A percentile compares a stretch with the other conserved stretches of the same genome.
These are phyloP conservation scores for Agrochola lota DNA, from an alignment of 2,888 invertebrate genomes.

Conservation along the genomic window DNA sequence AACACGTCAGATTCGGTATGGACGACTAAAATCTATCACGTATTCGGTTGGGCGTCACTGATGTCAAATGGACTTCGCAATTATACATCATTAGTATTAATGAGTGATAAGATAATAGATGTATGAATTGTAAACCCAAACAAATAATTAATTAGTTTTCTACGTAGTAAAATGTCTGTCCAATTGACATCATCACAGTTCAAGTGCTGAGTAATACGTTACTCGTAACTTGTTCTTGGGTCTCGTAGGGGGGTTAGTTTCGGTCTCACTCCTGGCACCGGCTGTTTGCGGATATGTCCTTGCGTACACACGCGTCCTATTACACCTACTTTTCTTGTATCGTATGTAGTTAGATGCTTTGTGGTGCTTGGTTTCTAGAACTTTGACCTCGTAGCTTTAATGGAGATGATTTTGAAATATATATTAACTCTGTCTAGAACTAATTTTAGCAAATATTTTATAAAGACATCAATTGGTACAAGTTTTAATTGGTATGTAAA, in stretches of 20 bases:
- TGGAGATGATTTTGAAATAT: slow-evolving; percentile 65
- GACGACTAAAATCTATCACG: slow-evolving; percentile 71
- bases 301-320: slow-evolving; percentile 61
- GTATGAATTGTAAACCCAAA: slow-evolving; percentile 50
- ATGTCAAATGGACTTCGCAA: slow-evolving; percentile 72
- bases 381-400: slow-evolving; percentile 52
- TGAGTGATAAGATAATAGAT: slow-evolving; percentile 55
- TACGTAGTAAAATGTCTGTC: slow-evolving; percentile 54
- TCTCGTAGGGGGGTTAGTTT: slow-evolving; percentile 75
- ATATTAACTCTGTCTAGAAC: slow-evolving; percentile 15
- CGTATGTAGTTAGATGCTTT: slow-evolving; percentile 67
- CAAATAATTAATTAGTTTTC: slow-evolving; percentile 55
- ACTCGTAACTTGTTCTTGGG: slow-evolving; percentile 61
- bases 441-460: slow-evolving; percentile 18
- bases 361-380: slow-evolving; percentile 78
- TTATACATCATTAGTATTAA: slow-evolving; percentile 52
- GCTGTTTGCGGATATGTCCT: slow-evolving; percentile 56
- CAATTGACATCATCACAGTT: slow-evolving; percentile 71
- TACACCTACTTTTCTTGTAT: slow-evolving; percentile 54
- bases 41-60: slow-evolving; percentile 77
- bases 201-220: slow-evolving; percentile 71
- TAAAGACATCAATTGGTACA: slow-evolving; percentile 20
- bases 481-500: slow-evolving; percentile 38
- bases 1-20: slow-evolving; percentile 90
- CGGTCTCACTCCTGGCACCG: slow-evolving; percentile 72